These are phyloP conservation scores for Scomber japonicus DNA, from an alignment of 2,113 vertebrate genomes.

Conservation along the genomic window DNA sequence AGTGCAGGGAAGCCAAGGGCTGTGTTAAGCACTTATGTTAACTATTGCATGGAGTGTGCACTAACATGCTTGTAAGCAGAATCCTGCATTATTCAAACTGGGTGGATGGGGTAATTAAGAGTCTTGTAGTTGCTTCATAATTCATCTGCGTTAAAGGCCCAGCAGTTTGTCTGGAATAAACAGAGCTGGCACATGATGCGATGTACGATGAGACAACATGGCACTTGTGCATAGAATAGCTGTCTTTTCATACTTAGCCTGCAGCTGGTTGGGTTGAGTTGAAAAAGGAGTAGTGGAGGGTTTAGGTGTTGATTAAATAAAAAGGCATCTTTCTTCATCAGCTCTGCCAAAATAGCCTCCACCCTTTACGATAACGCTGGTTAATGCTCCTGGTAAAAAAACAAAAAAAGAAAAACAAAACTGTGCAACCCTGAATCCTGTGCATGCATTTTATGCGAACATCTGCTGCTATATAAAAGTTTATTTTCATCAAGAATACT, in stretches of 20 bases:
- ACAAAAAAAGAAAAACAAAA: background rate
- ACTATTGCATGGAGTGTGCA: slow-evolving; percentile 70
- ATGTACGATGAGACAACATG: slow-evolving; percentile 62
- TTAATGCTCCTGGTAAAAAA: background rate
- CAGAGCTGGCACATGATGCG: slow-evolving; percentile 71
- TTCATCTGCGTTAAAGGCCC: slow-evolving; percentile 76
- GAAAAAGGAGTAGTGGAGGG: slow-evolving; percentile 4
- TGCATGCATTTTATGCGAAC: background rate
- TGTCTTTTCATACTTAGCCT: slow-evolving; percentile 70
- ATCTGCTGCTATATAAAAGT: no score
- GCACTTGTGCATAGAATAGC: slow-evolving; percentile 53
- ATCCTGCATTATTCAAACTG: slow-evolving; percentile 82
- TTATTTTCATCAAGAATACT: background rate
- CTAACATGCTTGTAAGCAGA: slow-evolving; percentile 69
- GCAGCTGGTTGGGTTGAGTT: slow-evolving; percentile 44
- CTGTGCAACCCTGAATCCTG: background rate
- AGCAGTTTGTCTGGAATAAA: slow-evolving; percentile 70
- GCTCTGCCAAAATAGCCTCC: background rate
- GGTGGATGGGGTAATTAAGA: slow-evolving; percentile 78
- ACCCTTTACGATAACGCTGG: background rate
- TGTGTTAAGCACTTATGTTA: slow-evolving; percentile 78
- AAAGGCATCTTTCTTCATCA: slow-evolving; percentile 33
- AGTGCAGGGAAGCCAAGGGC: slow-evolving; percentile 59
- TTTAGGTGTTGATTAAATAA: slow-evolving; percentile 31
- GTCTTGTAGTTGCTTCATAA: slow-evolving; percentile 78